Evolutionary conservation across 2,888 invertebrate genomes (phyloP).

Genomic region (Drosophila flavopinicola): DNA sequence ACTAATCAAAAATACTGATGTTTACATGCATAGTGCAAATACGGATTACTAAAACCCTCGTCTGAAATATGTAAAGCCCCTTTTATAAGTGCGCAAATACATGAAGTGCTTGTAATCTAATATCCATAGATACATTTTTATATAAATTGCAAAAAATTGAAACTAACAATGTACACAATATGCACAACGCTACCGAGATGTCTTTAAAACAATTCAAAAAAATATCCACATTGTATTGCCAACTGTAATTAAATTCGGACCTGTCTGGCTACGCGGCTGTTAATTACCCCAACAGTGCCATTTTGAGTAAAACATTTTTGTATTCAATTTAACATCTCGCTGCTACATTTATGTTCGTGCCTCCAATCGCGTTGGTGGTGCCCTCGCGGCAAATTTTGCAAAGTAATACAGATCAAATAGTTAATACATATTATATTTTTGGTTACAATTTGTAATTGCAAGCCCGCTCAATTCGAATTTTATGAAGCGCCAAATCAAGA

Average conservation of each 20-base stretch:
- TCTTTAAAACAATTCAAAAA: not conserved
- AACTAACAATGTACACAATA: no score
- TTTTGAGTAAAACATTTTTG: slow-evolving; percentile 39
- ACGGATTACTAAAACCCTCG: no score
- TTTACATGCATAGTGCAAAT: no score
- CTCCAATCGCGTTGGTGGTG: slow-evolving; percentile 44
- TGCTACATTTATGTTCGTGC: slow-evolving; percentile 46
- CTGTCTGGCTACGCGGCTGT: slow-evolving; percentile 31
- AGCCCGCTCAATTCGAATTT: slow-evolving; percentile 14
- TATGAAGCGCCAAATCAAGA: slow-evolving; percentile 6
- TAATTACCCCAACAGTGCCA: slow-evolving; percentile 37
- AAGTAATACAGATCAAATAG: slow-evolving; percentile 9
- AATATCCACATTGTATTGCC: not conserved
- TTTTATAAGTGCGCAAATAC: not conserved
- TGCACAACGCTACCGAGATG: not conserved
- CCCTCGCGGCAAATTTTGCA: slow-evolving; percentile 32
- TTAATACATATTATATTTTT: slow-evolving; percentile 5
- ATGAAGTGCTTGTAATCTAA: no score
- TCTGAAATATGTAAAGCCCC: not conserved
- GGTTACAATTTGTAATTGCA: slow-evolving; percentile 2
- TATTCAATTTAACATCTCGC: slow-evolving; percentile 10
- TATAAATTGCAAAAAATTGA: no score
- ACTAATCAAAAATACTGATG: no score
- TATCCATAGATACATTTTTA: no score
- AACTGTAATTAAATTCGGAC: slow-evolving; percentile 24